These are phyloP conservation scores for Willisornis vidua DNA, from an alignment of 2,113 vertebrate genomes.

Conservation along the genomic window DNA sequence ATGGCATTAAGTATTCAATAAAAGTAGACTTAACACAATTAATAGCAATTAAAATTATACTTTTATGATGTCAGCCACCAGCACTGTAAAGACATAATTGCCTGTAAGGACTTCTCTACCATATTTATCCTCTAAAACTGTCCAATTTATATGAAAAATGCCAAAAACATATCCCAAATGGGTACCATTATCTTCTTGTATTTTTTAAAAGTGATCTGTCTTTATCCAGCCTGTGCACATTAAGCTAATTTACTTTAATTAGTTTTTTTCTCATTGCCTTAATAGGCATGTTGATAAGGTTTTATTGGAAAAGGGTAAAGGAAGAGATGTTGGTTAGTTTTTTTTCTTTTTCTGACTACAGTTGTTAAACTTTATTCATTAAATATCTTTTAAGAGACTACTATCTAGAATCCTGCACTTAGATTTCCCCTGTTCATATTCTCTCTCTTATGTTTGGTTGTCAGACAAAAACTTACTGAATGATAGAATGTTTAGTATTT, in stretches of 20 bases:
- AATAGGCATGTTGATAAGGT: slow-evolving; percentile 77
- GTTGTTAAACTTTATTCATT: slow-evolving; percentile 68
- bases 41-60: slow-evolving; percentile 91
- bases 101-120: slow-evolving; percentile 82
- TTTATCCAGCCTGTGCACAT: slow-evolving; percentile 80
- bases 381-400: slow-evolving; percentile 54
- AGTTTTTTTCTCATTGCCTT: slow-evolving; percentile 81
- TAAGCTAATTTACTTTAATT: slow-evolving; percentile 88
- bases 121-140: slow-evolving; percentile 86
- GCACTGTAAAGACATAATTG: slow-evolving; percentile 86
- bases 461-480: background rate
- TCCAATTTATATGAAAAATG: slow-evolving; percentile 88
- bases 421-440: background rate
- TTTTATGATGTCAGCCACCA: slow-evolving; percentile 86
- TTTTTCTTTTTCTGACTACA: background rate
- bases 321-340: background rate
- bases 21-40: slow-evolving; percentile 86
- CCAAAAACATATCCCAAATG: slow-evolving; percentile 85
- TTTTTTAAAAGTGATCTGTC: slow-evolving; percentile 83
- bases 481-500: background rate
- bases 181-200: slow-evolving; percentile 81
- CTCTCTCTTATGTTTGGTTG: background rate
- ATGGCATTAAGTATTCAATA: slow-evolving; percentile 86
- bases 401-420: background rate
- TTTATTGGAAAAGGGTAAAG: slow-evolving; percentile 55